Conservation (phyloP, 2,113 vertebrate genomes). For the Otolemur garnettii region DNA sequence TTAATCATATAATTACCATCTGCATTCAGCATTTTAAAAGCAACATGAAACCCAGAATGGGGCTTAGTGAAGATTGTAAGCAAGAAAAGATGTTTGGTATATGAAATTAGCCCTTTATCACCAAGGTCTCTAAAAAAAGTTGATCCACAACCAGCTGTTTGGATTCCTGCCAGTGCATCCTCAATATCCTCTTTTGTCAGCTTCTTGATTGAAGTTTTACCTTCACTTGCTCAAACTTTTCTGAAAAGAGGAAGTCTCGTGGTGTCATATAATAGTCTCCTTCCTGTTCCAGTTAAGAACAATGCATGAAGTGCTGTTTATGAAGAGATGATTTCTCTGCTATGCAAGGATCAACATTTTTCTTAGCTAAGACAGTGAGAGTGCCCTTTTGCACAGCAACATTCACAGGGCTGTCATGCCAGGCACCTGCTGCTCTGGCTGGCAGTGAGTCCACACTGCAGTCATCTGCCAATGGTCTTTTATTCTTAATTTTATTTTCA, state of each 20-base stretch:
- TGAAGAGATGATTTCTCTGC: conserved; percentile 85
- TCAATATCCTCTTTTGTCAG: conserved; percentile 93
- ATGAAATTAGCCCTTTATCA: conserved; percentile 95
- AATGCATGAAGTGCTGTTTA: conserved; percentile 94
- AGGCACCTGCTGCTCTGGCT: no score
- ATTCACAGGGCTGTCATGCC: no score
- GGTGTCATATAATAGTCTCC: conserved; percentile 97
- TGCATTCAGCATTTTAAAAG: conserved; percentile 70
- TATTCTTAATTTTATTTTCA: no score
- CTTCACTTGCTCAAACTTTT: conserved; percentile 94
- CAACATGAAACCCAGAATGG: conserved; percentile 95
- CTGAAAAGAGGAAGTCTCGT: conserved; percentile 96
- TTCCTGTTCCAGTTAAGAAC: conserved; percentile 93
- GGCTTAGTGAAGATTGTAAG: conserved; percentile 98
- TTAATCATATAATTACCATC: neutral
- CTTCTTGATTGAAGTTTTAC: conserved; percentile 88
- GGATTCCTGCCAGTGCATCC: conserved; percentile 86
- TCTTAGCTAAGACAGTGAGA: conserved; percentile 68
- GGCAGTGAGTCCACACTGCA: no score
- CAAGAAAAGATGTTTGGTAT: conserved; percentile 98
- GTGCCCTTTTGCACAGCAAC: no score
- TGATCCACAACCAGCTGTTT: conserved; percentile 88
- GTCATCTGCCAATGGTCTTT: no score
- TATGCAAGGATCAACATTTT: conserved; percentile 67
- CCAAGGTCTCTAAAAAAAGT: conserved; percentile 95